Evolutionary conservation across 2,888 invertebrate species (phyloP), one percentile per base, ranked within the genome.

Genomic region (Trissonchulus latispiculum): DNA sequence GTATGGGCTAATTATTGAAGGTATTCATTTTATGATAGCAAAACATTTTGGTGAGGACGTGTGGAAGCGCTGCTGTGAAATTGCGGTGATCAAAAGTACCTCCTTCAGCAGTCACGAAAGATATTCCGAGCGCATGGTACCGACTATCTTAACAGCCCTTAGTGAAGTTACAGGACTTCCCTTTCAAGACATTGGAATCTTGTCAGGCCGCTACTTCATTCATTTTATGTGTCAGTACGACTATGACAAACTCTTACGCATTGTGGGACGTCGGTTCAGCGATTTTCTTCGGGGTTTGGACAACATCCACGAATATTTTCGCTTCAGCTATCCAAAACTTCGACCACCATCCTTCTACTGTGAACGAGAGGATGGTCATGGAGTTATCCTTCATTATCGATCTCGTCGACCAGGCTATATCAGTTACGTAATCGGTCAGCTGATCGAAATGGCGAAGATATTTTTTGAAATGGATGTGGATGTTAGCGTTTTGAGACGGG

Each of bases 271-370:
- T 66, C 73, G 78, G 48, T 78, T 80, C 71, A 76, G 77, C 31
- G 79, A 80, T 69, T 79, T 80, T 70, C 76, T 80, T 32, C 78
- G 78, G 73, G 79, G 79, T 62, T 86, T 97, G 78, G 96, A 97
- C 85, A 96, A 96, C 85, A 87, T 97, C 33, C 97, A 97, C 84
- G 96, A 96, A 83, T n/a, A n/a, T n/a, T n/a, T n/a, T n/a, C n/a
- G n/a, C n/a, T n/a, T n/a, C n/a, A n/a, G n/a, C n/a, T n/a, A n/a
- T n/a, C n/a, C n/a, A n/a, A n/a, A n/a, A n/a, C n/a, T n/a, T n/a
- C n/a, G n/a, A n/a, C n/a, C n/a, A n/a, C n/a, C n/a, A n/a, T n/a
- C n/a, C n/a, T n/a, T n/a, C n/a, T n/a, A n/a, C n/a, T n/a, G n/a
- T n/a, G 90, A 91, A 0, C 88, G 90, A 74, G 90, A 92, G 77